Evolutionary conservation across 2,113 vertebrate genomes (phyloP), one percentile per base, ranked within the genome.

Genomic region (Ceuthmochares aereus): DNA sequence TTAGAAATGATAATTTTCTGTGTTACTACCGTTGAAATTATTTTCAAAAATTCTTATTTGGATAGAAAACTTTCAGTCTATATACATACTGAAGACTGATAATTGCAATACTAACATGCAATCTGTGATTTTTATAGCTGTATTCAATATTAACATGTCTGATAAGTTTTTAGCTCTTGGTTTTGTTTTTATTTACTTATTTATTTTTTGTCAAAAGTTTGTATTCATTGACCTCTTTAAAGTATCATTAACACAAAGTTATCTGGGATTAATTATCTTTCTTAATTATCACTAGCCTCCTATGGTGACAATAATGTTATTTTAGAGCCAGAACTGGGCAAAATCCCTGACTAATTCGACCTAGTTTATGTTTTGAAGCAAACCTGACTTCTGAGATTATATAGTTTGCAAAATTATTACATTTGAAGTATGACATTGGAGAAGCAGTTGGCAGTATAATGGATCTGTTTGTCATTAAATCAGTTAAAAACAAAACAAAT

Each of bases 321-420:
- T 92, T 94, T 81, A 45, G 25, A 67, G 9, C 4, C 47, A 78
- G 58, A 69, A 52, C 47, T 30, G 66, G n/a, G 26, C 5, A 83
- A 79, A 75, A 82, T 43, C 34, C 18, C 13, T 20, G 34, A 63
- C 8, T 84, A 79, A 79, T 75, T 96, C 62, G 79, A 64, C 36
- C 12, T 49, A 6, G 25, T 21, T 27, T 84, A 49, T 56, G 15
- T 91, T 90, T 76, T 75, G 75, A 85, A 73, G 58, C 27, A 87
- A 90, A 84, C 14, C 4, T 82, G 66, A 85, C 54, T 78, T 93
- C 36, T 55, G 81, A 91, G 70, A 75, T 85, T 5, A 66, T 60
- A 49, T 90, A 3, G 85, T 87, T 90, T 92, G 21, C 30, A 80
- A 96, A 94, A 85, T 62, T 52, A 36, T 43, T 95, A 18, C 54